Percentiles rank a stretch among this genome's conserved stretches.
Evolutionary conservation across 1,140 invertebrate species (phyloP).

Genomic region (Popillia japonica): DNA sequence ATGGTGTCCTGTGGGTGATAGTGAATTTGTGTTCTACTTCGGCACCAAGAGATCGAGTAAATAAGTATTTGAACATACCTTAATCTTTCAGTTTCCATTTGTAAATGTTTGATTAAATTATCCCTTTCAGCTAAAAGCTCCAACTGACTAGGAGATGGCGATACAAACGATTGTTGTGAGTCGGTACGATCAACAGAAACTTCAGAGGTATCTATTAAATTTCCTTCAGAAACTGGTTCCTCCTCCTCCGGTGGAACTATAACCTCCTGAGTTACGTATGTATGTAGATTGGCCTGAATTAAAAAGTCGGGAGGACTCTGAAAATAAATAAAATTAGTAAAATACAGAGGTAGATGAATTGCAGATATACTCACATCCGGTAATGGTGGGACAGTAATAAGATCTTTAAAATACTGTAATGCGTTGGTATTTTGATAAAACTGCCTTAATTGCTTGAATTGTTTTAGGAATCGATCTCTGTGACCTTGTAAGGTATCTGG

Average conservation of each 20-base stretch:
- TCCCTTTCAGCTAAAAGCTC: slow-evolving; percentile 71
- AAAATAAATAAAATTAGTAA: slow-evolving; percentile 55
- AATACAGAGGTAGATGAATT: not conserved
- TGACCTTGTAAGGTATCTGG: slow-evolving; percentile 92
- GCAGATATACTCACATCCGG: slow-evolving; percentile 75
- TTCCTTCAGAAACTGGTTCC: slow-evolving; percentile 66
- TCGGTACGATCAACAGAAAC: slow-evolving; percentile 65
- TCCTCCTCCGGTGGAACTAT: slow-evolving; percentile 77
- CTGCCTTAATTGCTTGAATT: slow-evolving; percentile 87
- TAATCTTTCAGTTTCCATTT: slow-evolving; percentile 74
- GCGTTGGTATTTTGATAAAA: slow-evolving; percentile 95
- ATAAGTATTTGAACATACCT: too few relatives aligned
- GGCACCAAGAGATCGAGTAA: too few relatives aligned
- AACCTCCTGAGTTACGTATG: slow-evolving; percentile 94
- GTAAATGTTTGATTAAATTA: slow-evolving; percentile 83
- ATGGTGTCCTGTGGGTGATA: too few relatives aligned
- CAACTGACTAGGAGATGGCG: slow-evolving; percentile 52
- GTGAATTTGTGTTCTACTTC: too few relatives aligned
- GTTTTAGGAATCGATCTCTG: slow-evolving; percentile 87
- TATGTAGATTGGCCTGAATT: slow-evolving; percentile 88
- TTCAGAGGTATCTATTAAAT: slow-evolving; percentile 78
- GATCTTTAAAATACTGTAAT: slow-evolving; percentile 96
- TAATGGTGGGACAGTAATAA: slow-evolving; percentile 92
- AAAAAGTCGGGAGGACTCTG: slow-evolving; percentile 95
- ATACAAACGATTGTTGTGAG: slow-evolving; percentile 67